Percentiles rank a stretch among this genome's conserved stretches.
phyloP scores from a whole-genome alignment of 2,888 invertebrate genomes.

The Lithophane socia region DNA sequence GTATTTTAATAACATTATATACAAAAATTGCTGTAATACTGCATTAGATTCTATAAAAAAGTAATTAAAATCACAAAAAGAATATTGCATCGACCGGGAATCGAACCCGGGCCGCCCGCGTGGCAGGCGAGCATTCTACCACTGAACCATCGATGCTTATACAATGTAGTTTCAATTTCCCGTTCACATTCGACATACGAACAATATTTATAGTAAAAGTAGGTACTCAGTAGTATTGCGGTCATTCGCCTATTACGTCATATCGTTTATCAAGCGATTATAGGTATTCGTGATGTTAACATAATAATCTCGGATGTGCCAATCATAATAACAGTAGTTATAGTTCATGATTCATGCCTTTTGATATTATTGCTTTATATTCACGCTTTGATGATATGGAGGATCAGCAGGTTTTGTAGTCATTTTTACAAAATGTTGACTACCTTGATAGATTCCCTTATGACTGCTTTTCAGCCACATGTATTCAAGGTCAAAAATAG shows the following conservation, averaged over 20 bases:
- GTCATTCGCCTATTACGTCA: slow-evolving; percentile 22
- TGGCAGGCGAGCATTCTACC: slow-evolving; percentile 91
- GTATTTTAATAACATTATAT: background rate
- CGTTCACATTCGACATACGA: background rate
- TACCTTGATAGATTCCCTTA: background rate
- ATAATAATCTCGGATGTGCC: background rate
- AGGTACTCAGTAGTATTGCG: background rate
- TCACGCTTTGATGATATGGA: background rate
- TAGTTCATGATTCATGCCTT: background rate
- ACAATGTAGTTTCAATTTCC: rapidly evolving
- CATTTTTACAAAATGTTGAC: background rate
- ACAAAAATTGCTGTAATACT: background rate
- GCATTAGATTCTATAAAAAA: background rate
- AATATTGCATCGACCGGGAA: slow-evolving; percentile 88
- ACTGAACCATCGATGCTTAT: slow-evolving; percentile 90
- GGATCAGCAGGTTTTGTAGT: background rate
- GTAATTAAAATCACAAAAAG: slow-evolving; percentile 66
- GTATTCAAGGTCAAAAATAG: background rate
- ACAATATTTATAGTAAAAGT: background rate
- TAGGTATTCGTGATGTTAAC: background rate
- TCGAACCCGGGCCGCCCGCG: slow-evolving; percentile 90
- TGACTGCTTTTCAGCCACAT: background rate
- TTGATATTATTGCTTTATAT: background rate
- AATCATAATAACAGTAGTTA: background rate
- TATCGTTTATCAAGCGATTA: background rate